Evolutionary conservation across 2,113 vertebrate genomes (phyloP).

Genomic region (Rhegmatorhina hoffmannsi): DNA sequence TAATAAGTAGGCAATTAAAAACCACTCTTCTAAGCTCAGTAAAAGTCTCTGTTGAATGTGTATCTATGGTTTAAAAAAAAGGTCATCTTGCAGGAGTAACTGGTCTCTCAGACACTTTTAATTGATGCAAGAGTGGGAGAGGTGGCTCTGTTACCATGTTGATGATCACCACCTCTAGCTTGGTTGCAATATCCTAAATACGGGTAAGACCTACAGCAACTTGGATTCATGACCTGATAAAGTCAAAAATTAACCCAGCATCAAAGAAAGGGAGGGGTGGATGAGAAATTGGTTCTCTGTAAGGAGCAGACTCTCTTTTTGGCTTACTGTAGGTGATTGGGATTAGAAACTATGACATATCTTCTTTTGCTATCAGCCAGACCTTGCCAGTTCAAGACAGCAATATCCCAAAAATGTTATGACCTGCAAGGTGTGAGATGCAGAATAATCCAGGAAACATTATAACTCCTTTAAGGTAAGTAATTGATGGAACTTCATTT

Average conservation of each 20-base stretch:
- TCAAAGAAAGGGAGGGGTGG: not conserved
- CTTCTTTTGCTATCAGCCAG: not conserved
- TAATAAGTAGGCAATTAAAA: not conserved
- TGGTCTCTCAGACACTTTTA: not conserved
- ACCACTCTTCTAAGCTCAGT: not conserved
- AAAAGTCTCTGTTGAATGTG: not conserved
- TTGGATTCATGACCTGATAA: not conserved
- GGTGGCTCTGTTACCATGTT: not conserved
- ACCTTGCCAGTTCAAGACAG: not conserved
- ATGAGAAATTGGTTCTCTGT: not conserved
- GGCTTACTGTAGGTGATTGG: rapidly evolving
- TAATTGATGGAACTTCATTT: not conserved
- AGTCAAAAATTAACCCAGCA: not conserved
- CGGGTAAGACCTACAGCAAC: not conserved
- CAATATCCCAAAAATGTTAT: not conserved
- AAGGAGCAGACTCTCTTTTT: not conserved
- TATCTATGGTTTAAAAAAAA: not conserved
- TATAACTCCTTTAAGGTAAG: not conserved
- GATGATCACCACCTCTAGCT: not conserved
- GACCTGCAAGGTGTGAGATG: not conserved
- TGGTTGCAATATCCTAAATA: not conserved
- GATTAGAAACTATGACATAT: not conserved
- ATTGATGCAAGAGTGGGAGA: not conserved
- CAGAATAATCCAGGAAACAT: not conserved
- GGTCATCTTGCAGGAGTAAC: not conserved